Base-by-base conservation (phyloP, 2,888 invertebrate species). In the Andricus curvator region DNA sequence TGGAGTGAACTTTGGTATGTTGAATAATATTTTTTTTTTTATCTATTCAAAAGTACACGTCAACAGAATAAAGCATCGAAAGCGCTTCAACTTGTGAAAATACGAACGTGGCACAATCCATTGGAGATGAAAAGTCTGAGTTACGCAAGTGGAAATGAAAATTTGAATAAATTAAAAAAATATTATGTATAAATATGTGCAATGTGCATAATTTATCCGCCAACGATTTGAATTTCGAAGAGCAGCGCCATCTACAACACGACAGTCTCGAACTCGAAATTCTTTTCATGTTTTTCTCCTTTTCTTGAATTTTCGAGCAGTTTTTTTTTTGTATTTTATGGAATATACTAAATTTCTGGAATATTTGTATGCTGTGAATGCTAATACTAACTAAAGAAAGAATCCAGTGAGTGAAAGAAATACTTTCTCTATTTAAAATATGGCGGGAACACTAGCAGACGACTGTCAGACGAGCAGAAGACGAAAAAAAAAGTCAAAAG, bases 381-480 rank as follows among this genome's bases (percentile, higher is more conserved):
- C 4, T 13, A 44, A 15, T 41, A 41, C 11, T 13, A 3, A 44
- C 17, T 5, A 1, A 48, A 48, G 48, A 17, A 48, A 48, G 1
- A 17, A 48, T 48, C 17, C 17, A 48, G 1, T 17, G 0, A 48
- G 48, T 41, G 13, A 4, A 56, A 17, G 4, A 1, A 5, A 17
- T 56, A n/a, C n/a, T n/a, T 60, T 22, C 11, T 22, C n/a, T 60
- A 22, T 60, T 60, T 11, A n/a, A 60, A 60, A 60, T 60, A 8
- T 60, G 11, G 74, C 56, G 22, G 64, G 22, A 17, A 22, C 29
- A 17, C 29, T 37, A 74, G 74, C 74, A 37, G 56, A 74, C 74
- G 74, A 60, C 37, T 6, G n/a, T 51, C 74, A 74, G 74, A 74
- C 74, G 56, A 74, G 33, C n/a, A 33, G 33, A 56, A 22, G 60